Evolutionary conservation across 2,797 vertebrate species (phyloP).

Genomic region (Chelonia mydas): DNA sequence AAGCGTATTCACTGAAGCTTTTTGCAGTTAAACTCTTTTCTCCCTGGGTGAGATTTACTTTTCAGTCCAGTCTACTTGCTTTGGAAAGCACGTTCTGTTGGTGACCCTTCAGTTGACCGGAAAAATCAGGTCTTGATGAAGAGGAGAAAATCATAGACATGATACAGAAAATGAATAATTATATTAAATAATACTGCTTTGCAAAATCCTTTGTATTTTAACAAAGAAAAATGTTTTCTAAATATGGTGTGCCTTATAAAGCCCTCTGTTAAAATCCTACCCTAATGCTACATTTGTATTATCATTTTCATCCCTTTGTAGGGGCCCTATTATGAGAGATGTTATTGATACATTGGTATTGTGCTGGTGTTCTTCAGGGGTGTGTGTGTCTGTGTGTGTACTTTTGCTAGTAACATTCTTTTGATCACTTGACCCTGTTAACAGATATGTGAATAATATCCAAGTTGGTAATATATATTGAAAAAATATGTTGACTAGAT

Average conservation of each 20-base stretch:
- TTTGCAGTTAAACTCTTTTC: slow-evolving; percentile 33
- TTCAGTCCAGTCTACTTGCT: slow-evolving; percentile 4
- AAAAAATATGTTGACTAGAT: background rate
- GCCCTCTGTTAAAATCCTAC: background rate
- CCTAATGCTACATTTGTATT: background rate
- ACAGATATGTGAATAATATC: slow-evolving; percentile 28
- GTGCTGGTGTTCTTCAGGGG: background rate
- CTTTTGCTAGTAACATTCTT: background rate
- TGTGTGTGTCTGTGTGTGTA: background rate
- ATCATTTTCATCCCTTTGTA: background rate
- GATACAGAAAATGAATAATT: background rate
- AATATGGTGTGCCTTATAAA: background rate
- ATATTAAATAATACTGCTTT: background rate
- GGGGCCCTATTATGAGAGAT: background rate
- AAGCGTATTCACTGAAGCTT: slow-evolving; percentile 7
- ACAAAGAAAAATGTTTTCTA: background rate
- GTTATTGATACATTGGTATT: background rate
- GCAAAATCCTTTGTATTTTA: background rate
- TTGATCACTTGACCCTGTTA: background rate
- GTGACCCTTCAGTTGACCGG: background rate
- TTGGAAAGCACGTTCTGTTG: background rate
- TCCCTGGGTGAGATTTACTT: slow-evolving; percentile 6
- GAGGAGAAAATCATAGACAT: background rate
- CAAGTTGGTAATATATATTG: background rate
- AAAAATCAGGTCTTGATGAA: background rate